phyloP scores from a whole-genome alignment of 2,888 invertebrate species.

The Drosophila atripex region DNA sequence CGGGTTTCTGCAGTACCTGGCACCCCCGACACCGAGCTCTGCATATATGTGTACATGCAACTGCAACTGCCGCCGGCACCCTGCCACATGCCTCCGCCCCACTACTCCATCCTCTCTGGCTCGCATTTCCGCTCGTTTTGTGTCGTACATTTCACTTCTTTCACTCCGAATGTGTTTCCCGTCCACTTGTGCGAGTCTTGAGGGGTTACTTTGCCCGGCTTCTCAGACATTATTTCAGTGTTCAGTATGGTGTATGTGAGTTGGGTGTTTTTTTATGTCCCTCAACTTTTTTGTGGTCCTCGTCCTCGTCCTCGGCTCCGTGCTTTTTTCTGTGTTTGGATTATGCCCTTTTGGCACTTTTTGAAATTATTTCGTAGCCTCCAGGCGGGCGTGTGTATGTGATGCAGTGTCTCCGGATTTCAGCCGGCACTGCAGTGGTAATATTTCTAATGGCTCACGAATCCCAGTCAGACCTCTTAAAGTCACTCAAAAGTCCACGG shows the following conservation, averaged over 20 bases:
- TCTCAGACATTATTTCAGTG: conserved; percentile 58
- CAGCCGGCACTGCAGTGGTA: conserved; percentile 55
- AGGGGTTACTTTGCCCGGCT: conserved; percentile 64
- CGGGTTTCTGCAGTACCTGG: conserved; percentile 19
- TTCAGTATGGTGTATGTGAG: conserved; percentile 3
- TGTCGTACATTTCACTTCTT: conserved; percentile 56
- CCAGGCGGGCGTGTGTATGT: conserved; percentile 36
- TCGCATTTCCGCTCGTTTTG: conserved; percentile 67
- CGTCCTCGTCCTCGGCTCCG: neutral
- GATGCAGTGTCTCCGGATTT: conserved; percentile 44
- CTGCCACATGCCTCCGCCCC: conserved; percentile 8
- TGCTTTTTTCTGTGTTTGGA: conserved; percentile 38
- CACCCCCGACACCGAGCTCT: conserved; percentile 4
- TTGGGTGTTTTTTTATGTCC: conserved; percentile 15
- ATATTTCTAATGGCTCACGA: conserved; percentile 59
- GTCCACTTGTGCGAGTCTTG: conserved; percentile 56
- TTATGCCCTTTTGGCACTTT: conserved; percentile 77
- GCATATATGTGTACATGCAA: conserved; percentile 8
- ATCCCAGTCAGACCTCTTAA: conserved; percentile 29
- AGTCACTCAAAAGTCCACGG: conserved; percentile 29
- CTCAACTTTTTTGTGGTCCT: conserved; percentile 14
- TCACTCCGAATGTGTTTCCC: conserved; percentile 59
- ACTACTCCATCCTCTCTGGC: conserved; percentile 52
- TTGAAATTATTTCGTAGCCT: conserved; percentile 68
- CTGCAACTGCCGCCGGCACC: conserved; percentile 9